These are phyloP conservation scores for Cetonia aurata DNA, from an alignment of 2,888 invertebrate genomes.

Conservation along the genomic window DNA sequence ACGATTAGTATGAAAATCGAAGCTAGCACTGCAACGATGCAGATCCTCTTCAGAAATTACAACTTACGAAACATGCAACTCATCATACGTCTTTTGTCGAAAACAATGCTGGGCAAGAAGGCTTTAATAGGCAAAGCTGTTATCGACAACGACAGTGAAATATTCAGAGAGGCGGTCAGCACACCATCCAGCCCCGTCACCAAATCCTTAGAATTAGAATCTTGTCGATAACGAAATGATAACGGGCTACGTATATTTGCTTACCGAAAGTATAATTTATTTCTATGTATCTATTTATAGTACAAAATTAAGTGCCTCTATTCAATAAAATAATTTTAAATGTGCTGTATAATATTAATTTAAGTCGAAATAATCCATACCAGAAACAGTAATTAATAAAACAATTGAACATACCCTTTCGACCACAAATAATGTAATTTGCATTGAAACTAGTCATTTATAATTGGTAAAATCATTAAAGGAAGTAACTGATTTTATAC, in stretches of 20 bases:
- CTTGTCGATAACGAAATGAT: conserved; percentile 17
- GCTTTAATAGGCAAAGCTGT: conserved; percentile 76
- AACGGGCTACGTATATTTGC: background rate
- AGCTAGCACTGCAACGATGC: conserved; percentile 74
- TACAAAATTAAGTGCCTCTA: too few species aligned
- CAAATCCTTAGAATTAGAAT: conserved; percentile 59
- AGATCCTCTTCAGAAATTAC: conserved; percentile 74
- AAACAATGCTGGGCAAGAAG: conserved; percentile 78
- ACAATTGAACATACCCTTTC: too few species aligned
- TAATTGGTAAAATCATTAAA: too few species aligned
- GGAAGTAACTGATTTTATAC: too few species aligned
- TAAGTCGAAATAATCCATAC: too few species aligned
- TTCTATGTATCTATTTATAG: background rate
- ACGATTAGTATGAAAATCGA: conserved; percentile 84
- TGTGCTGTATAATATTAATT: too few species aligned
- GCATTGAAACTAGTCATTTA: too few species aligned
- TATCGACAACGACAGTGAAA: conserved; percentile 74
- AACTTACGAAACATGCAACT: conserved; percentile 75
- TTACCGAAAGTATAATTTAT: conserved; percentile 26
- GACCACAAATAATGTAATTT: too few species aligned
- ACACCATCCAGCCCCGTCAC: conserved; percentile 71
- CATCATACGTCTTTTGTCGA: conserved; percentile 75
- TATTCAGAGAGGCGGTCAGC: conserved; percentile 74
- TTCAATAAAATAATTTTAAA: too few species aligned
- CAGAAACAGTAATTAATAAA: too few species aligned